phyloP scores from a whole-genome alignment of 30 jellyfish, hydroid and myxozoan genomes.

The Turritopsis dohrnii region DNA sequence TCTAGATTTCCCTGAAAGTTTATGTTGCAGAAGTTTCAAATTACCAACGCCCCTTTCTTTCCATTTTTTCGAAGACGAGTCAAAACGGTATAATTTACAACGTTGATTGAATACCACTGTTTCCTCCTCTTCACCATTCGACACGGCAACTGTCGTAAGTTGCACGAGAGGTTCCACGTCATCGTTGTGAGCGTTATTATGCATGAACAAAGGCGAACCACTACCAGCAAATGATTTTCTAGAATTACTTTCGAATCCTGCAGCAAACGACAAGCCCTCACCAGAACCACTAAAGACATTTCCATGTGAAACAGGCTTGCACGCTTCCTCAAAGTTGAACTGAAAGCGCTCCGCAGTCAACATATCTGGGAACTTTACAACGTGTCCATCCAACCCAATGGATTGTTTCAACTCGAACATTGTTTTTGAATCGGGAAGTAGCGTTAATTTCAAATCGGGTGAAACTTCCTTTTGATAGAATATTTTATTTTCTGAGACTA shows the following conservation, averaged over 20 bases:
- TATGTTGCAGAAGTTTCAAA: constrained; percentile 46
- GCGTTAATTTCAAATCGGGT: neutral
- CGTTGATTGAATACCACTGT: constrained; percentile 47
- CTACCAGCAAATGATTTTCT: constrained; percentile 53
- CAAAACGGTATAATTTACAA: constrained; percentile 56
- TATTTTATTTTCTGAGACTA: neutral
- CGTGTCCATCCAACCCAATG: neutral
- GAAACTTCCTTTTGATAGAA: neutral
- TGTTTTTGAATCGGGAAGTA: constrained; percentile 24
- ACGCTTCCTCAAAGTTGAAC: neutral
- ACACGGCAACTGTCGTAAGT: constrained; percentile 40
- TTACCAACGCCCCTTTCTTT: constrained; percentile 83
- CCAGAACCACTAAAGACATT: constrained; percentile 39
- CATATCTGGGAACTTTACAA: constrained; percentile 17
- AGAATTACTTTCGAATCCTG: constrained; percentile 22
- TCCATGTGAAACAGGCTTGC: neutral
- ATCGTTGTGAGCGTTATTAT: neutral
- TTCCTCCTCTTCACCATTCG: constrained; percentile 82
- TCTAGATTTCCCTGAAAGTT: constrained; percentile 30
- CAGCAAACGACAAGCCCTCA: constrained; percentile 50
- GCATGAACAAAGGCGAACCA: constrained; percentile 43
- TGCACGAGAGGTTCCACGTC: constrained; percentile 70
- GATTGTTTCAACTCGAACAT: constrained; percentile 3
- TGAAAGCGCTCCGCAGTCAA: constrained; percentile 19
- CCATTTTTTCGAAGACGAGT: constrained; percentile 52